These are phyloP conservation scores for Papilio xuthus DNA, from an alignment of 1,140 invertebrate species.

Conservation along the genomic window DNA sequence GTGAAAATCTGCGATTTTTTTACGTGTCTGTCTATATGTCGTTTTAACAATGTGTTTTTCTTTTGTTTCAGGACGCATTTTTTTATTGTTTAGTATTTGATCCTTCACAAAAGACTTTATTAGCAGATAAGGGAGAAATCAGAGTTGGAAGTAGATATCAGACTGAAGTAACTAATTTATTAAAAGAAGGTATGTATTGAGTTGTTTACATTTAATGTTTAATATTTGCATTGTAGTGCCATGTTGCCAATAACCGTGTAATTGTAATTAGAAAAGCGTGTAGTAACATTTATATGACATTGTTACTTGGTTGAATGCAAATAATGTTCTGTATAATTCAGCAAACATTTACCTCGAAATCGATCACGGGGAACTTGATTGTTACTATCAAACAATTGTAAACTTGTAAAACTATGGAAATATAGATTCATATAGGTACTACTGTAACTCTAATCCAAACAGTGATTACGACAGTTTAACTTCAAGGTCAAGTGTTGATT, in stretches of 20 bases:
- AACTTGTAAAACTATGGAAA: not conserved
- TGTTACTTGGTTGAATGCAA: not conserved
- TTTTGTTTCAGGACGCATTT: conserved; percentile 93
- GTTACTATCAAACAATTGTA: not conserved
- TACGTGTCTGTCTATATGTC: conserved; percentile 36
- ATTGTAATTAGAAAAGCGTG: not conserved
- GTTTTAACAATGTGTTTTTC: conserved; percentile 53
- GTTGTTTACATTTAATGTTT: conserved; percentile 26
- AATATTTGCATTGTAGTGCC: conserved; percentile 11
- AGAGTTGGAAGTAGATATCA: conserved; percentile 97
- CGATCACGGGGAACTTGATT: not conserved
- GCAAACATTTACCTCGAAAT: not conserved
- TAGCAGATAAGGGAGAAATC: conserved; percentile 98
- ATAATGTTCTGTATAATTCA: not conserved
- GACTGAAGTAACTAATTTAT: conserved; percentile 91
- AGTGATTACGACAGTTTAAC: too few species aligned
- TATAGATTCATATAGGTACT: not conserved
- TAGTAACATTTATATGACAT: not conserved
- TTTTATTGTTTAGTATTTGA: conserved; percentile 99
- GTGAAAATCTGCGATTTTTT: not conserved
- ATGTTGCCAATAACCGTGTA: not conserved
- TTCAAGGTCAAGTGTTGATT: not conserved
- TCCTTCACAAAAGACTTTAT: conserved; percentile 98
- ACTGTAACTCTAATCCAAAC: too few species aligned
- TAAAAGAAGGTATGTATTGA: conserved; percentile 84